Base-by-base conservation (phyloP, 2,888 invertebrate genomes). In the Abrostola tripartita region DNA sequence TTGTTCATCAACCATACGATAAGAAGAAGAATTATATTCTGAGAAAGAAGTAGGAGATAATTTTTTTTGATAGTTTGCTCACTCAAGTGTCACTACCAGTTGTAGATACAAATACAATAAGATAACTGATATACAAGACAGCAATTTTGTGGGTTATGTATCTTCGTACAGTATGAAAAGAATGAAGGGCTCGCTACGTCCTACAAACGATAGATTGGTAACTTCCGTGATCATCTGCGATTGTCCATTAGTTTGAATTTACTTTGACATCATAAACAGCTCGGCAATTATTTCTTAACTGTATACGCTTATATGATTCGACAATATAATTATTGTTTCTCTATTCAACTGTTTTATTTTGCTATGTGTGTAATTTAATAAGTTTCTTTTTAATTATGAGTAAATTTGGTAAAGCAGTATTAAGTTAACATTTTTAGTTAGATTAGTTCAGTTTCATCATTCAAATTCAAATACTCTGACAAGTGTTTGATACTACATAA, bases 141-240 rank as follows among this genome's bases (percentile, higher is more conserved):
- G 24, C 37, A 50, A 7, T 55, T 72, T 51, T 38, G 8, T 61
- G 12, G 55, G 61, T 35, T 61, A 55, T 55, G 41, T 9, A 6
- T 59, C 53, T 70, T 65, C 7, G 12, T 42, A 56, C n/a, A 50
- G 63, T 2, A 24, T 24, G 60, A 60, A 72, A 76, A 59, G 37
- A 59, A 66, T 58, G 53, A 74, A 73, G 70, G 74, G 61, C 61
- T 55, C 7, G 9, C 49, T 37, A 24, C 42, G 58, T 60, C 41
- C 60, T 72, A 77, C 67, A 63, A 76, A 76, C 79, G 77, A 80
- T 83, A 86, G 90, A 91, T 90, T 90, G 89, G 76, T 81, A 67
- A 81, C 89, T 85, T 90, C 91, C 90, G 85, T 74, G 76, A 74
- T 76, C 75, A 73, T 76, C 80, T 60, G 64, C 75, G 64, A 71